Percentiles rank a stretch among this genome's conserved stretches.
phyloP scores from a whole-genome alignment of 2,888 invertebrate genomes.

The Cataglyphis livida region DNA sequence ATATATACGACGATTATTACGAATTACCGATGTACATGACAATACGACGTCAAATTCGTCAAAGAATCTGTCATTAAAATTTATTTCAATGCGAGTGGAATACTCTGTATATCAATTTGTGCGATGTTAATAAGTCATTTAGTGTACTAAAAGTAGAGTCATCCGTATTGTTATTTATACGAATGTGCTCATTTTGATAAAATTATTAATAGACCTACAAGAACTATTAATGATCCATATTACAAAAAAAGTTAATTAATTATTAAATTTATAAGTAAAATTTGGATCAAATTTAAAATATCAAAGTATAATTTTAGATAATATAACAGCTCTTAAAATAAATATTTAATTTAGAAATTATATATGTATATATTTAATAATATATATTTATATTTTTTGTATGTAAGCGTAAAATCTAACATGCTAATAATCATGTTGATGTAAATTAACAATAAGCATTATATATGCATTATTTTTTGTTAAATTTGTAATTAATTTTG shows the following conservation, averaged over 20 bases:
- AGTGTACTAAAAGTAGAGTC: constrained; percentile 14
- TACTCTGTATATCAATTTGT: constrained; percentile 34
- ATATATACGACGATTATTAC: not conserved
- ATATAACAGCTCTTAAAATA: not conserved
- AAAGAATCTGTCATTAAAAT: constrained; percentile 35
- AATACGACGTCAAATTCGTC: constrained; percentile 31
- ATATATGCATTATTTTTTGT: not conserved
- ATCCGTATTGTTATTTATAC: not conserved
- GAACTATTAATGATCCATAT: constrained; percentile 6
- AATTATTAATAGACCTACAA: not conserved
- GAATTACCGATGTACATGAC: not conserved
- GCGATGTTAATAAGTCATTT: constrained; percentile 32
- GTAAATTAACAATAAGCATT: constrained; percentile 11
- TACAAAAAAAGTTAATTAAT: not conserved
- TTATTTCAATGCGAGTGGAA: constrained; percentile 17
- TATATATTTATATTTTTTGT: not conserved
- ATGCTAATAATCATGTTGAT: not conserved
- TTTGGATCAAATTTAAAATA: not conserved
- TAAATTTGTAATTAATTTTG: too few relatives aligned
- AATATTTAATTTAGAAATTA: not conserved
- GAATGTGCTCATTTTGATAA: not conserved
- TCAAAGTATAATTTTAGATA: not conserved
- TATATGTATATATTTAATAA: not conserved
- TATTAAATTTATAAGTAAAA: not conserved
- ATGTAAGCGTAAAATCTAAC: not conserved